Percentiles rank a stretch among this genome's conserved stretches.
phyloP scores from a whole-genome alignment of 2,888 invertebrate genomes.

The Ophonus ardosiacus region DNA sequence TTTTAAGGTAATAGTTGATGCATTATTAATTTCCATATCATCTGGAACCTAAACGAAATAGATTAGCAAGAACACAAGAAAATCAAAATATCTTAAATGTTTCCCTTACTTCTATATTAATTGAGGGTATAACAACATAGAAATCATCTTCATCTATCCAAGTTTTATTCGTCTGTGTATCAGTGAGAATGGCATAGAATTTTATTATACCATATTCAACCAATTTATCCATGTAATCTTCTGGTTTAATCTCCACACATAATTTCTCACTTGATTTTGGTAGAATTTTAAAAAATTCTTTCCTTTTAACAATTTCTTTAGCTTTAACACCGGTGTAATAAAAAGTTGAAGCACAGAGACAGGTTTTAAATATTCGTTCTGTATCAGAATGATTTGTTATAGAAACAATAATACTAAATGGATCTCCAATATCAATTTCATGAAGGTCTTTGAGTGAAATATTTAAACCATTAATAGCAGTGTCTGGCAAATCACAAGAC shows the following conservation, averaged over 20 bases:
- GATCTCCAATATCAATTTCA: slow-evolving; percentile 76
- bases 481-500: slow-evolving; percentile 62
- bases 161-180: slow-evolving; percentile 87
- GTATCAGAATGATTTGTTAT: slow-evolving; percentile 80
- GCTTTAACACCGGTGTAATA: slow-evolving; percentile 88
- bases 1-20: slow-evolving; percentile 79
- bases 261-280: slow-evolving; percentile 80
- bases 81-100: too few relatives aligned
- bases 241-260: slow-evolving; percentile 72
- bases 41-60: slow-evolving; percentile 78
- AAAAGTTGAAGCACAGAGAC: slow-evolving; percentile 83
- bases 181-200: slow-evolving; percentile 86
- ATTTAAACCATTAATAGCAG: background rate
- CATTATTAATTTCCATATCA: slow-evolving; percentile 78
- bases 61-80: slow-evolving; percentile 2
- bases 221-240: slow-evolving; percentile 87
- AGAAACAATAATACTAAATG: slow-evolving; percentile 82
- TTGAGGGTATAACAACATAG: slow-evolving; percentile 85
- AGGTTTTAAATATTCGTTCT: slow-evolving; percentile 82
- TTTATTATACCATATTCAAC: slow-evolving; percentile 90
- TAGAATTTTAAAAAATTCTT: slow-evolving; percentile 81
- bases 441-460: background rate
- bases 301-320: slow-evolving; percentile 82
- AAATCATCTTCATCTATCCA: slow-evolving; percentile 92
- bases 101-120: slow-evolving; percentile 82